Base-by-base conservation (phyloP, 1,140 invertebrate genomes). In the Luehdorfia chinensis region DNA sequence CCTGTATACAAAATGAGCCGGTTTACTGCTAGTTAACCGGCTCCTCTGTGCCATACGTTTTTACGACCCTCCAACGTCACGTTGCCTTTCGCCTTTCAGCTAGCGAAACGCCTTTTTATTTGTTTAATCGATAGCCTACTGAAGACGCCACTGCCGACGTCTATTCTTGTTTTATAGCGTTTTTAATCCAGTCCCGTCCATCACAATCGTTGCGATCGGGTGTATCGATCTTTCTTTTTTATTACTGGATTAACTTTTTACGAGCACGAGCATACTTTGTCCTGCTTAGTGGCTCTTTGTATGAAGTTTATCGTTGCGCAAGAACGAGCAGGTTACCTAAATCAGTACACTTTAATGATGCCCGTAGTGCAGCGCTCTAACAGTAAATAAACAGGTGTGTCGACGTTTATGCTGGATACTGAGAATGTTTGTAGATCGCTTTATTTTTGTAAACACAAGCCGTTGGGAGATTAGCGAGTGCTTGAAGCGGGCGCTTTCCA, bases 91-190 rank as follows among this genome's bases (percentile, higher is more conserved):
- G 77, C 68, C 76, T 83, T 79, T 76, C 63, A 73, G 63, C 68
- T 71, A 67, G 76, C 75, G 71, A 80, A 79, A 83, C 78, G 63
- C 39, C 62, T 74, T 83, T 85, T 85, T 81, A 85, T 85, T 83
- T 81, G 77, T 85, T 85, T 83, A 85, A 85, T 84, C 81, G 71
- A 85, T 83, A 79, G 64, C 43, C 70, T 74, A 75, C 69, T 77
- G 72, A 80, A 83, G 75, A 80, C 68, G 66, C 68, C 55, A 71
- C 63, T 66, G 67, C 59, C 61, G 58, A n/a, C n/a, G 55, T 66
- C 72, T 85, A 78, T 85, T 83, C 81, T 71, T 50, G 67, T 54
- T 72, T 75, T 75, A 79, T 68, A 58, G 62, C 55, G 59, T 70
- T 65, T 21, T 21, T 21, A 78, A 76, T 71, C 67, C 60, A 63